These are phyloP conservation scores for Mustela lutreola DNA, from an alignment of 2,113 vertebrate genomes.

Conservation along the genomic window DNA sequence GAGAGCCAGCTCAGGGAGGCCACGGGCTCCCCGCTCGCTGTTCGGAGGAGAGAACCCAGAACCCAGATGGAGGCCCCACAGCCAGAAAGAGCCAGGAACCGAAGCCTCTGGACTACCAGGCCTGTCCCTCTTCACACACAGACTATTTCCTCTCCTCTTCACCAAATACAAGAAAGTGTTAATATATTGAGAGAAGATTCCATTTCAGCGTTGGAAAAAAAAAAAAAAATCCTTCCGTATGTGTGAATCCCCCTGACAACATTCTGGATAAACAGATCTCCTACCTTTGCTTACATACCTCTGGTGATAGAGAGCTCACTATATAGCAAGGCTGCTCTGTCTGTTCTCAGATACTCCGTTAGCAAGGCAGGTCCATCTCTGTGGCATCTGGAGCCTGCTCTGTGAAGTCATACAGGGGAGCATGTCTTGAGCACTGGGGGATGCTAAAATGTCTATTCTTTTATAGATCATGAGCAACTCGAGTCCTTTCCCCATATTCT, in stretches of 20 bases:
- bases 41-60: not conserved
- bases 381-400: not conserved
- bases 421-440: not conserved
- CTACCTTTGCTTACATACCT: not conserved
- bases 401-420: not conserved
- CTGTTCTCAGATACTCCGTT: not conserved
- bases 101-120: not conserved
- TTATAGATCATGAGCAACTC: rapidly evolving
- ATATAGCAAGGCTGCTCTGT: not conserved
- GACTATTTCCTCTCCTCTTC: not conserved
- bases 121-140: rapidly evolving
- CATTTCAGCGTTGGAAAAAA: not conserved
- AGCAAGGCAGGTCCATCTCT: not conserved
- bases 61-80: not conserved
- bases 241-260: not conserved
- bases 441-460: rapidly evolving
- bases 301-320: conserved; percentile 2
- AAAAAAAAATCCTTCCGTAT: not conserved
- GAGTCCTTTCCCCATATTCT: not conserved
- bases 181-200: not conserved
- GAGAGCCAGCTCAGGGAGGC: not conserved
- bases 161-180: not conserved
- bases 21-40: not conserved
- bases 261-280: not conserved
- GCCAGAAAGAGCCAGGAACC: not conserved